Percentiles rank a stretch among this genome's conserved stretches.
Evolutionary conservation across 2,888 invertebrate genomes (phyloP).

Genomic region (Prosapia bicincta): DNA sequence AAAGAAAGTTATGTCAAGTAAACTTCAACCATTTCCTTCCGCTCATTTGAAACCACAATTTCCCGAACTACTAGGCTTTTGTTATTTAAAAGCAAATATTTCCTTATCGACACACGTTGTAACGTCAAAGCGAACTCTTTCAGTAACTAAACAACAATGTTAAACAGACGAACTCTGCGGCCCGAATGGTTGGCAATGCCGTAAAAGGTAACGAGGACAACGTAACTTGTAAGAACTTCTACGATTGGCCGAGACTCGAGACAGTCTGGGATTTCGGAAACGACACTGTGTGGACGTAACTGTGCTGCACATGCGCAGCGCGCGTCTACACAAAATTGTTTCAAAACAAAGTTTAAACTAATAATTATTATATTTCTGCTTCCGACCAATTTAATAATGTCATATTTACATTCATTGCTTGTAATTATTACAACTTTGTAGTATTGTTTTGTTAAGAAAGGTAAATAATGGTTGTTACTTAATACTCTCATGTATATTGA

Average conservation of each 20-base stretch:
- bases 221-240: conserved; percentile 21
- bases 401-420: too few relatives aligned
- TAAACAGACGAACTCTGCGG: conserved; percentile 9
- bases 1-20: neutral
- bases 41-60: neutral
- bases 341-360: neutral
- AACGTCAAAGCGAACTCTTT: neutral
- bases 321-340: neutral
- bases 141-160: neutral
- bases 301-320: conserved; percentile 19
- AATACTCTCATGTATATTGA: too few relatives aligned
- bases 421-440: too few relatives aligned
- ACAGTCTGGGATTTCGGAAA: conserved; percentile 14
- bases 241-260: conserved; percentile 14
- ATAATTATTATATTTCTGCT: too few relatives aligned
- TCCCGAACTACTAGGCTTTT: neutral
- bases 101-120: neutral
- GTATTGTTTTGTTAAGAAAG: too few relatives aligned
- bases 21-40: neutral
- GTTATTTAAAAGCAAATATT: neutral
- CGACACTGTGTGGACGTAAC: neutral
- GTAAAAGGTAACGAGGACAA: conserved; percentile 37
- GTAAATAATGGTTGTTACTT: too few relatives aligned
- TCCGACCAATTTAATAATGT: too few relatives aligned
- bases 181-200: conserved; percentile 28